Percentiles rank a stretch among this genome's conserved stretches.
These are phyloP conservation scores for Scytalopus superciliaris DNA, from an alignment of 2,113 vertebrate species.

Conservation along the genomic window DNA sequence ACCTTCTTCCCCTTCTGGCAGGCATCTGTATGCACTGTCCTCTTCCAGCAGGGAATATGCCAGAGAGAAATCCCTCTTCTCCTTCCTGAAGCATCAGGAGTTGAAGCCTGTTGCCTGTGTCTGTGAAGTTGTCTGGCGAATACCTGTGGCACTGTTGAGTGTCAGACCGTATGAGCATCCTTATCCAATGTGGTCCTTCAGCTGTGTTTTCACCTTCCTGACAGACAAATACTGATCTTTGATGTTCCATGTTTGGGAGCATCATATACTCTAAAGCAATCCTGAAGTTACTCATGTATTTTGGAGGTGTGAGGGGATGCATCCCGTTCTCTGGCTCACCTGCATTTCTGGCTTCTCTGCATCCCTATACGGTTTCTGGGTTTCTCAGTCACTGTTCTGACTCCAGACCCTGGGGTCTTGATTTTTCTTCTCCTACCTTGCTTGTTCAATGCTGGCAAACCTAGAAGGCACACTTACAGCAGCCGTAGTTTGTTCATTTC, in stretches of 20 bases:
- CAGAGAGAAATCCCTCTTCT: neutral
- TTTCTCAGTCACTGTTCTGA: neutral
- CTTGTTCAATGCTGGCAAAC: neutral
- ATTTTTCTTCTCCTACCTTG: neutral
- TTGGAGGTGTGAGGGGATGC: neutral
- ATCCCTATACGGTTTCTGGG: neutral
- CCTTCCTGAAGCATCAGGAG: neutral
- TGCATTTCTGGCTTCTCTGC: neutral
- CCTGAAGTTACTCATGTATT: neutral
- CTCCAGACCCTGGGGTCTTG: neutral
- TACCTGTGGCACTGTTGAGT: neutral
- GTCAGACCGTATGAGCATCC: neutral
- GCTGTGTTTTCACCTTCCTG: neutral
- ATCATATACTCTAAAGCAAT: neutral
- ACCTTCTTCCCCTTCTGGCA: neutral
- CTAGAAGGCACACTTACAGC: neutral
- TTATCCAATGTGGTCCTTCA: neutral
- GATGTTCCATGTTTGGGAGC: neutral
- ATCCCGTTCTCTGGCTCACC: neutral
- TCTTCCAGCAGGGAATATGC: neutral
- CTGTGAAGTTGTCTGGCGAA: neutral
- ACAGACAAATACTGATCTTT: neutral
- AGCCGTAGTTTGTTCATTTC: neutral
- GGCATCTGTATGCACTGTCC: neutral
- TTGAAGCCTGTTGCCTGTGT: neutral